Percentiles rank a stretch among this genome's conserved stretches.
phyloP scores from a whole-genome alignment of 2,113 vertebrate species.

The Malaclemys terrapin region DNA sequence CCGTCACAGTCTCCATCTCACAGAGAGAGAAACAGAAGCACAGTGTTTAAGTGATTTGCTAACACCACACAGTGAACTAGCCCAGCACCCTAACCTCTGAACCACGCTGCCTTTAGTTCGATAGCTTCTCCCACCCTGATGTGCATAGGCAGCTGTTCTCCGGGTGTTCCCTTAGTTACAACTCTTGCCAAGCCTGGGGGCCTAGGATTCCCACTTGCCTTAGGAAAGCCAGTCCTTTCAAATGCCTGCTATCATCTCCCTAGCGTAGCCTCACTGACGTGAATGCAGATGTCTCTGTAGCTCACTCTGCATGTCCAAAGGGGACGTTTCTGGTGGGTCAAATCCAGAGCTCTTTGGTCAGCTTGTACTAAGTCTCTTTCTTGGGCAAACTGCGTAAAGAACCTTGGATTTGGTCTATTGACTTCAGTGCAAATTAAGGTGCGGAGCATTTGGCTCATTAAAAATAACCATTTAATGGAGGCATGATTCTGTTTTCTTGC shows the following conservation, averaged over 20 bases:
- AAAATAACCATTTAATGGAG: neutral
- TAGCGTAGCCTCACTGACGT: neutral
- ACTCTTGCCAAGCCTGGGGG: neutral
- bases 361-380: accelerated
- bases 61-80: neutral
- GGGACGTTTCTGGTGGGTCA: neutral
- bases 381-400: neutral
- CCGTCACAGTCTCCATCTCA: neutral
- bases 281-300: neutral
- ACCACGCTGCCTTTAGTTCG: neutral
- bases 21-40: neutral
- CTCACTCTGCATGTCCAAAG: neutral
- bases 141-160: neutral
- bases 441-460: neutral
- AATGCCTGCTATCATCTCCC: neutral
- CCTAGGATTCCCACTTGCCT: neutral
- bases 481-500: neutral
- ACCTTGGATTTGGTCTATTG: neutral
- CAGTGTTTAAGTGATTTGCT: neutral
- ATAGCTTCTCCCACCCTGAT: neutral
- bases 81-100: neutral
- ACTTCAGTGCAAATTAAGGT: neutral
- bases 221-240: neutral
- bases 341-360: neutral
- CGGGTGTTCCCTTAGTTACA: neutral